Base-by-base conservation (phyloP, 2,888 invertebrate genomes). In the Xestoiulus laeticollis region DNA sequence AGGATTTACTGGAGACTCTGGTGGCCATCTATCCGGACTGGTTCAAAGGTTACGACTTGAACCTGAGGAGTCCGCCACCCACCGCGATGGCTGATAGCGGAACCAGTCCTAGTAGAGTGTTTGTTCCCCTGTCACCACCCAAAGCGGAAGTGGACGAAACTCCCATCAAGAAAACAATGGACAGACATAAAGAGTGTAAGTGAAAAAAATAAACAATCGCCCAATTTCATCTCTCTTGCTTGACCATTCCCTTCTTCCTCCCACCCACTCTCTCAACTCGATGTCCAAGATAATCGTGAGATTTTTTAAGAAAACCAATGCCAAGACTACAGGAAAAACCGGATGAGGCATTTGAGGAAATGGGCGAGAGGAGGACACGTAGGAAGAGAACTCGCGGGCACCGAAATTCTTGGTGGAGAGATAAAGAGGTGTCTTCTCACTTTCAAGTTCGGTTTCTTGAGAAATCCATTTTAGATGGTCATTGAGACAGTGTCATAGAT, bases 181-280 rank as follows among this genome's bases (percentile, higher is more conserved):
- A 98, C 93, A 97, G 97, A 93, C 98, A 98, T 93, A 98, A 98
- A 94, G 98, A 98, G 95, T 98, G 98, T 98, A 93, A 96, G 97
- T 95, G 38, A 38, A 38, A 82, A 14, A 26, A 68, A 5, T 5
- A 68, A 26, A 68, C 26, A 10, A 82, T 30, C 82, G 30, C 82
- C 22, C 82, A 82, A 12, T 32, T 82, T 14, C 32, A 32, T 16
- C 82, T 82, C 6, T 6, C 38, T 82, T 32, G 5, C n/a, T 82
- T 12, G 4, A 82, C 3, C 12, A 4, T 12, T 26, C 82, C 12
- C n/a, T 6, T 16, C 22, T 82, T 12, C 26, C 82, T n/a, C 16
- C 30, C 48, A 8, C 48, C 48, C 48, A 48, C 48, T 48, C 48
- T 48, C 48, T 10, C 48, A 4, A 48, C 48, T n/a, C n/a, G n/a